These are phyloP conservation scores for Florisuga fusca DNA, from an alignment of 2,797 vertebrate species.

Conservation along the genomic window DNA sequence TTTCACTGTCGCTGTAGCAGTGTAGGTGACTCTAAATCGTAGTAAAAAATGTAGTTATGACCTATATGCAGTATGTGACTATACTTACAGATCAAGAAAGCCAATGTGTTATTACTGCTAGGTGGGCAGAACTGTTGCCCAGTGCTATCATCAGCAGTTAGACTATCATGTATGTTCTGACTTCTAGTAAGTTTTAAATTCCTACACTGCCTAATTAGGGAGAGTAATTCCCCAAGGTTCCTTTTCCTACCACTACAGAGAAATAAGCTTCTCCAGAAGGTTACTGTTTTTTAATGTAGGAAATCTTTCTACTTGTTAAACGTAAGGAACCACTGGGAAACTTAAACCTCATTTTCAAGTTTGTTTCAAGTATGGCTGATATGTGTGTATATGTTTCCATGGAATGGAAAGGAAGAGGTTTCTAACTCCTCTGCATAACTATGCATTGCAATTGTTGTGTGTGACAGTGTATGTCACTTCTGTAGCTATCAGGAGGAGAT, in stretches of 20 bases:
- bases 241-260: background rate
- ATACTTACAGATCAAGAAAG: background rate
- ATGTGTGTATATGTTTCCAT: rapidly evolving
- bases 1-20: background rate
- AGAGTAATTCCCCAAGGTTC: background rate
- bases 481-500: background rate
- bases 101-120: background rate
- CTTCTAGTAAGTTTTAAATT: background rate
- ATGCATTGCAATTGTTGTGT: background rate
- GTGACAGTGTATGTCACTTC: background rate
- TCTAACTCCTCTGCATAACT: background rate
- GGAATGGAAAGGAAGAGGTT: background rate
- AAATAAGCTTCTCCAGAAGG: background rate
- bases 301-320: background rate
- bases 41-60: background rate
- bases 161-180: background rate
- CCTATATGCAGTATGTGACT: background rate
- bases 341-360: background rate
- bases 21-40: background rate
- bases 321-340: background rate
- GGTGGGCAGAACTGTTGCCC: background rate
- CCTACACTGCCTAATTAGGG: background rate
- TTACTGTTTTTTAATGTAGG: background rate
- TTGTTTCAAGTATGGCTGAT: background rate
- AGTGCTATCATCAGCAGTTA: background rate